Conservation (phyloP, 2,888 invertebrate genomes). For the Epirrhoe tristata region DNA sequence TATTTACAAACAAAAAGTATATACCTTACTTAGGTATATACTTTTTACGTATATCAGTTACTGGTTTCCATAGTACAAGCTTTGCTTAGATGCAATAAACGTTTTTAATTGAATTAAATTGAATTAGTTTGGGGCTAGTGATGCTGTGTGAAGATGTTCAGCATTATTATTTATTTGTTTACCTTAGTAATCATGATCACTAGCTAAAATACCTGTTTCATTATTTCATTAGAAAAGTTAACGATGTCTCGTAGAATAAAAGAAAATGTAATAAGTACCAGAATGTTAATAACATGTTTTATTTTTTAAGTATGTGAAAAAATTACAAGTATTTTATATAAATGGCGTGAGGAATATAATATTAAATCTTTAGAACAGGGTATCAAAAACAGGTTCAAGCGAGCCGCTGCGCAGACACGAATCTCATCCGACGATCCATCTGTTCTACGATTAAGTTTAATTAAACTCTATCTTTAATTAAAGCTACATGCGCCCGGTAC, state of each 20-base stretch:
- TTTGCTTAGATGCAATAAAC: too few relatives aligned
- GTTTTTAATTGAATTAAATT: too few relatives aligned
- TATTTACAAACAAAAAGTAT: too few relatives aligned
- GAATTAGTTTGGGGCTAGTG: too few relatives aligned
- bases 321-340: neutral
- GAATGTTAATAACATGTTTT: neutral
- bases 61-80: too few relatives aligned
- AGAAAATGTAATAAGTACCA: neutral
- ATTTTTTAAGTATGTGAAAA: neutral
- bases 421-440: slow-evolving; percentile 63
- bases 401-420: slow-evolving; percentile 48
- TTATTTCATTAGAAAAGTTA: neutral
- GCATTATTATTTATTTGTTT: too few relatives aligned
- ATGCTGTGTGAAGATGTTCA: too few relatives aligned
- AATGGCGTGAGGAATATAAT: neutral
- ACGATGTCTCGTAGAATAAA: neutral
- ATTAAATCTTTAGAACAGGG: slow-evolving; percentile 20
- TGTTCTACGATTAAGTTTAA: slow-evolving; percentile 74
- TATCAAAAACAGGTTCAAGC: slow-evolving; percentile 38
- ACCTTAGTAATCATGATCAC: neutral
- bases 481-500: slow-evolving; percentile 61
- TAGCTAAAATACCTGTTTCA: neutral
- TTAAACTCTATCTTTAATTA: slow-evolving; percentile 81
- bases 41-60: too few relatives aligned
- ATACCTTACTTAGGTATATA: too few relatives aligned